These are phyloP conservation scores for Tiliacea aurago DNA, from an alignment of 2,888 invertebrate genomes.

Conservation along the genomic window DNA sequence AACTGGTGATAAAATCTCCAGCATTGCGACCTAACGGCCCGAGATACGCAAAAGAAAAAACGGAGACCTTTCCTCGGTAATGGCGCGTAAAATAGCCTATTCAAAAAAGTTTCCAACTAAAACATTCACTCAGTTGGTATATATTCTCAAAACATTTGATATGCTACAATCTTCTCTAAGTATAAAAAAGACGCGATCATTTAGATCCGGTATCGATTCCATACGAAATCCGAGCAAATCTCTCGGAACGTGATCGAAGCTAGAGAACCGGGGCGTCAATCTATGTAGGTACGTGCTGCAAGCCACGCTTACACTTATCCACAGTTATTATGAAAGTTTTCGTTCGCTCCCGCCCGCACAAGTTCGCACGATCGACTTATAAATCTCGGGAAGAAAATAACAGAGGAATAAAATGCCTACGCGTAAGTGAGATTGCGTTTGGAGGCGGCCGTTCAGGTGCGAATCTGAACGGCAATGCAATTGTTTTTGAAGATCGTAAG, in stretches of 20 bases:
- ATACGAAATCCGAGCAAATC: constrained; percentile 62
- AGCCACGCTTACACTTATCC: constrained; percentile 64
- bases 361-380: constrained; percentile 72
- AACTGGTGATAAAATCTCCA: constrained; percentile 49
- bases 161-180: constrained; percentile 48
- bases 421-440: constrained; percentile 57
- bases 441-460: constrained; percentile 25
- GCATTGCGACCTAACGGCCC: constrained; percentile 34
- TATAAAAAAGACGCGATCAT: constrained; percentile 52
- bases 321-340: constrained; percentile 76
- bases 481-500: constrained; percentile 25
- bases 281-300: constrained; percentile 61
- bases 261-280: constrained; percentile 52
- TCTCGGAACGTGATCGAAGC: constrained; percentile 59
- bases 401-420: constrained; percentile 64
- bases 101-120: constrained; percentile 57
- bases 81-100: constrained; percentile 60
- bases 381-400: constrained; percentile 72
- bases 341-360: constrained; percentile 57
- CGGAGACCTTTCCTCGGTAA: constrained; percentile 48
- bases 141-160: constrained; percentile 54
- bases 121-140: constrained; percentile 43
- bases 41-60: constrained; percentile 47
- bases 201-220: constrained; percentile 58
- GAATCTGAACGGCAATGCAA: constrained; percentile 36